phyloP scores from a whole-genome alignment of 2,888 invertebrate species.

The Pseudeuparius sepicola region DNA sequence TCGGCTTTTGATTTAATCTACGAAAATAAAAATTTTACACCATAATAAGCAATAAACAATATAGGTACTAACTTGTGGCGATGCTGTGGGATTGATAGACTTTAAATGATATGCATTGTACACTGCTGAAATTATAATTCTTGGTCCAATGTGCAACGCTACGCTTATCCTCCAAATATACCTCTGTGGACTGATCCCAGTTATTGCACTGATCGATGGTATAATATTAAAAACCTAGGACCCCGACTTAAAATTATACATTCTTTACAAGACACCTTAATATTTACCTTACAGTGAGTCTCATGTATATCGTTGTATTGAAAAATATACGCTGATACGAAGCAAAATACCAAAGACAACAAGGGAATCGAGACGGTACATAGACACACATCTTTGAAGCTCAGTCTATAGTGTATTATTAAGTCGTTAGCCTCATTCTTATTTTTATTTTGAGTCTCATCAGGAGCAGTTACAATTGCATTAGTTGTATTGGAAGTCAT shows the following conservation, averaged over 20 bases:
- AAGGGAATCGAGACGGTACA: slow-evolving; percentile 78
- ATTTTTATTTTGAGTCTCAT: no score
- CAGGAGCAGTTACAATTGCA: no score
- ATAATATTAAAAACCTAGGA: slow-evolving; percentile 85
- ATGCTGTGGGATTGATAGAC: slow-evolving; percentile 49
- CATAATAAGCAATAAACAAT: slow-evolving; percentile 11
- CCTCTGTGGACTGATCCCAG: slow-evolving; percentile 84
- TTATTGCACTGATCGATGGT: slow-evolving; percentile 92
- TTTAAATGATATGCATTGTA: slow-evolving; percentile 74
- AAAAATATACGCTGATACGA: slow-evolving; percentile 81
- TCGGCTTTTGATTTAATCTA: slow-evolving; percentile 45
- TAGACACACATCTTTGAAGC: slow-evolving; percentile 71
- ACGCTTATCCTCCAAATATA: slow-evolving; percentile 89
- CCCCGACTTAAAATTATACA: slow-evolving; percentile 7
- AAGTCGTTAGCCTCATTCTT: no score
- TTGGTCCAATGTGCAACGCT: slow-evolving; percentile 84
- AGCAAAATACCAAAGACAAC: slow-evolving; percentile 75
- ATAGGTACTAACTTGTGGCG: slow-evolving; percentile 40
- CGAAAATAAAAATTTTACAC: slow-evolving; percentile 29
- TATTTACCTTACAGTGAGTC: slow-evolving; percentile 85
- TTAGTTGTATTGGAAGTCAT: no score
- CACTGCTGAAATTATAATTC: slow-evolving; percentile 78
- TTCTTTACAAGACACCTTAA: background rate
- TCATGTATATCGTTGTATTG: slow-evolving; percentile 90
- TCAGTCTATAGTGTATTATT: slow-evolving; percentile 61